Evolutionary conservation across 2,888 invertebrate genomes (phyloP), one percentile per base, ranked within the genome.

Genomic region (Caradrina clavipalpis): DNA sequence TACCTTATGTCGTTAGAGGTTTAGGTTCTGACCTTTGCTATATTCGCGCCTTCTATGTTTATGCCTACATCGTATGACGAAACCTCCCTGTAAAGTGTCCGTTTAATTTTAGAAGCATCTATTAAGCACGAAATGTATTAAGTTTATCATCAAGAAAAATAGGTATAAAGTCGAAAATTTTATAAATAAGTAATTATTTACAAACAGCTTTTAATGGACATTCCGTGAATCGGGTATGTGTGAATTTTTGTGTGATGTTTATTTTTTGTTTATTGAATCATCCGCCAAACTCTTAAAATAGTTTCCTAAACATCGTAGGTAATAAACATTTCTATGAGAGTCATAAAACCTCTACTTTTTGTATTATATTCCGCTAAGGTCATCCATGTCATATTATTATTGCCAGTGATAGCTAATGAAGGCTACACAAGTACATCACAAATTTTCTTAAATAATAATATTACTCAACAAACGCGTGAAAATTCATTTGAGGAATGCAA

Each of bases 1-100:
- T 76, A 85, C 85, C 72, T 72, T 84, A 85, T 86, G 77, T 86
- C 73, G 75, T 87, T 84, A 82, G 73, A 80, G 70, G 73, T 83
- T 76, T 74, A 76, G 76, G 70, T 64, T 83, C 70, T 83, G 78
- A 84, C 87, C 87, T 88, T 86, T 85, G 66, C 69, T 69, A 56
- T 66, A 65, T 73, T 19, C 35, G 63, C 59, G 51, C 77, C 57
- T 76, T 62, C 56, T 47, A 78, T 69, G 62, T 59, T 49, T 55
- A 61, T 70, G 56, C 58, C 45, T 69, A 65, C 59, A 66, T 63
- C n/a, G 42, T 65, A 49, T 70, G 45, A 51, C 13, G 55, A 68
- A 71, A 73, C 66, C 3, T 10, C 26, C 15, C 22, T 10, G 35
- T 69, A 69, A 50, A 53, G 17, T 50, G 22, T 47, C 11, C 26